Evolutionary conservation across 1,140 invertebrate genomes (phyloP), one percentile per base, ranked within the genome.

Genomic region (Penaeus japonicus): DNA sequence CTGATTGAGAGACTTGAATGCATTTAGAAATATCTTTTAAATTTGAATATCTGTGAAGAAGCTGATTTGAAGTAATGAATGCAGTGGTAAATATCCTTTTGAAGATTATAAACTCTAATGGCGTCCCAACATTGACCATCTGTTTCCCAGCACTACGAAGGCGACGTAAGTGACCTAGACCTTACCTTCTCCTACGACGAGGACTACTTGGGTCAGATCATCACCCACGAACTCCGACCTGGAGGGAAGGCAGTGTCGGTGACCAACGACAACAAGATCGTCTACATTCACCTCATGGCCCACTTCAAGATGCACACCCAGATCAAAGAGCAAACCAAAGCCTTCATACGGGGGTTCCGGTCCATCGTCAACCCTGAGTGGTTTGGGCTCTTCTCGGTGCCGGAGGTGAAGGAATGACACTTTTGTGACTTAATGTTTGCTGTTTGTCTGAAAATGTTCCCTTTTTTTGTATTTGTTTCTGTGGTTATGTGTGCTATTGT

Each of bases 271-370:
- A 99, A 99, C 93, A 97, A 96, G 93, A 99, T 99, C 85, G 96
- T 97, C 92, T 99, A 99, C 92, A 98, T 99, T 75, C 99, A 99
- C 93, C 93, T 98, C 90, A 99, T 99, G 97, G 99, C 99, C 4
- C 97, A 98, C 92, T 99, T 99, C 92, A 95, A 98, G 89, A 99
- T 99, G 96, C 97, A 99, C 92, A 96, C 96, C 10, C 98, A 99
- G 94, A 99, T 99, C 87, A 96, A 97, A 91, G 97, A 99, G 83
- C 99, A 99, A 84, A 98, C 98, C 0, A 95, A 96, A 65, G 97
- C 98, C 12, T 99, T 99, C 92, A 98, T 99, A 54, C 96, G 96
- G 91, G 99, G 99, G 4, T 99, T 99, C 92, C 95, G 97, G 89
- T 97, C 97, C 12, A 97, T 99, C 82, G 96, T 99, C 59, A 98